Conservation (phyloP, 2,797 vertebrate genomes). For the Hypotaenidia philippensis region DNA sequence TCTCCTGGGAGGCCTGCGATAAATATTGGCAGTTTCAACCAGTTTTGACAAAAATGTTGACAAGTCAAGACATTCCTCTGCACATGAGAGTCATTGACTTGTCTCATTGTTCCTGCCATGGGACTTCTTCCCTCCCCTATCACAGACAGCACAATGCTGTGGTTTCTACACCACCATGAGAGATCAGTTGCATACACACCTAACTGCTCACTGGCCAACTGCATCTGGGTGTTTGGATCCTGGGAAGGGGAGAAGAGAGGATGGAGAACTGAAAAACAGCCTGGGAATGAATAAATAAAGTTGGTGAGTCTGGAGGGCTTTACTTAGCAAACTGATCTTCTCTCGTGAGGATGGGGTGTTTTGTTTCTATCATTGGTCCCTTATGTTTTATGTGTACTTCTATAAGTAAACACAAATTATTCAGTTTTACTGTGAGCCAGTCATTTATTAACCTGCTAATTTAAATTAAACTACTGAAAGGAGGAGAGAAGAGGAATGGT, state of each 20-base stretch:
- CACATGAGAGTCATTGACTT: not conserved
- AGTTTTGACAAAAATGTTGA: not conserved
- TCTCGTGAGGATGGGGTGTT: not conserved
- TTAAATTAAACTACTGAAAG: not conserved
- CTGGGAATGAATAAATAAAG: not conserved
- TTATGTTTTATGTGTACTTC: not conserved
- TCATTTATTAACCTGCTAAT: not conserved
- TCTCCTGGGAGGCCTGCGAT: not conserved
- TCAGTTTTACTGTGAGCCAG: not conserved
- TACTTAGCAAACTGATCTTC: not conserved
- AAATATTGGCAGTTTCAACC: not conserved
- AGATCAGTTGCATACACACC: accelerated
- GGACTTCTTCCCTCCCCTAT: not conserved
- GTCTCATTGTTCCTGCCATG: not conserved
- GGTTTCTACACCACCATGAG: not conserved
- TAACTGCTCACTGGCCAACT: not conserved
- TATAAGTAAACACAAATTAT: not conserved
- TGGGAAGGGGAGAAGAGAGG: not conserved
- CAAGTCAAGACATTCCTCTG: not conserved
- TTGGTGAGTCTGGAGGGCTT: not conserved
- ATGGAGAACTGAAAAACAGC: not conserved
- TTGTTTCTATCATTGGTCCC: not conserved
- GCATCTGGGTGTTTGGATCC: not conserved
- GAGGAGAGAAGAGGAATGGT: not conserved
- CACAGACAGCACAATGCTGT: not conserved